Evolutionary conservation across 2,113 vertebrate genomes (phyloP).

Genomic region (Poeciliopsis prolifica): DNA sequence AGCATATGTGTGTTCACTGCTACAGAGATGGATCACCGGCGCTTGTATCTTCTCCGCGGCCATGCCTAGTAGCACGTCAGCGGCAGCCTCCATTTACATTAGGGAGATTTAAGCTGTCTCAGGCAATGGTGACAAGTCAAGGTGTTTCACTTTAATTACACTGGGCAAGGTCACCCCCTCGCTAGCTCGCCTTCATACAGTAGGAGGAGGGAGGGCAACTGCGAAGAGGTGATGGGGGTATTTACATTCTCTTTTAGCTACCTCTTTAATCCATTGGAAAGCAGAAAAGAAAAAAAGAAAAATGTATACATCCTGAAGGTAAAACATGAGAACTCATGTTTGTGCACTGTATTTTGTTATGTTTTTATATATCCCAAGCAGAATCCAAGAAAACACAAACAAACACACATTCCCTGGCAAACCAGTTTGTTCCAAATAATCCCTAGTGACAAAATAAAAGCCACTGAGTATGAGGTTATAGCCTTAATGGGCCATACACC

Average conservation of each 20-base stretch:
- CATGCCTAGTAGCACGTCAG: slow-evolving; percentile 78
- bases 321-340: slow-evolving; percentile 17
- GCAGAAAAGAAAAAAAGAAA: background rate
- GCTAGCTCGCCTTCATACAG: slow-evolving; percentile 69
- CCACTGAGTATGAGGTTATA: slow-evolving; percentile 63
- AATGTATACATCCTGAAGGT: slow-evolving; percentile 30
- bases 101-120: slow-evolving; percentile 87
- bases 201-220: slow-evolving; percentile 53
- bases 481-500: slow-evolving; percentile 70
- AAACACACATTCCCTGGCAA: slow-evolving; percentile 40
- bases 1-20: slow-evolving; percentile 23
- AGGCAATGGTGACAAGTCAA: slow-evolving; percentile 85
- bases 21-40: slow-evolving; percentile 83
- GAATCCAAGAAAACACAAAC: slow-evolving; percentile 28
- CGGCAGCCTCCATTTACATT: slow-evolving; percentile 83
- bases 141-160: slow-evolving; percentile 88
- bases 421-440: slow-evolving; percentile 74
- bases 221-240: slow-evolving; percentile 39
- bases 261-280: slow-evolving; percentile 31
- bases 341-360: slow-evolving; percentile 23
- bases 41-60: slow-evolving; percentile 80
- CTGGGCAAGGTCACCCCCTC: slow-evolving; percentile 82
- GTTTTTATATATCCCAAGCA: slow-evolving; percentile 40
- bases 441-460: slow-evolving; percentile 78
- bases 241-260: slow-evolving; percentile 69